These are phyloP conservation scores for Ispidina picta DNA, from an alignment of 2,797 vertebrate species.

Conservation along the genomic window DNA sequence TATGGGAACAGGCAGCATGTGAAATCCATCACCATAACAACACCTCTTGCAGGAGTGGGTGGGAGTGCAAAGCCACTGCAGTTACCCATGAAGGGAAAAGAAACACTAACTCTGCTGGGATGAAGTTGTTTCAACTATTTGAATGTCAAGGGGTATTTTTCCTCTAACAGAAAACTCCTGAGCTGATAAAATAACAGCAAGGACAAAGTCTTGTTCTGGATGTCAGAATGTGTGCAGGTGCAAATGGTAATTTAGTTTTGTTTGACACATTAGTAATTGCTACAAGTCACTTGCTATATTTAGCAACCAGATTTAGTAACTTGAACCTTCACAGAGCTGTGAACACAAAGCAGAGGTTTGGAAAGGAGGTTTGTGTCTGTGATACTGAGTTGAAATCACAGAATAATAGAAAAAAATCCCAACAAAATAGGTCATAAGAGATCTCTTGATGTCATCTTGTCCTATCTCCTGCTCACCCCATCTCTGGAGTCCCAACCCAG, in stretches of 20 bases:
- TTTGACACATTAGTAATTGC: not conserved
- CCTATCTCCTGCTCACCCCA: not conserved
- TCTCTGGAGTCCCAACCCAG: not conserved
- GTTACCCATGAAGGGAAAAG: not conserved
- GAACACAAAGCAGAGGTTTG: not conserved
- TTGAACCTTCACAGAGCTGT: not conserved
- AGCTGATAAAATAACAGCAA: not conserved
- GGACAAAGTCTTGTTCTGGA: not conserved
- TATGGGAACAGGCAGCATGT: not conserved
- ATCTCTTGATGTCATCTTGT: not conserved
- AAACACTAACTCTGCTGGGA: not conserved
- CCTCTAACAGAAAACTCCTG: not conserved
- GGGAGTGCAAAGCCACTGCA: conserved; percentile 14
- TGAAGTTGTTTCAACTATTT: not conserved
- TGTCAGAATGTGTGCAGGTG: not conserved
- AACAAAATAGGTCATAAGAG: not conserved
- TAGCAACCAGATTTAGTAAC: not conserved
- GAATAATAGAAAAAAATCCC: not conserved
- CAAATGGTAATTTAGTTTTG: not conserved
- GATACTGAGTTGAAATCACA: not conserved
- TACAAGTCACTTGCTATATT: not conserved
- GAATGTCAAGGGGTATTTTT: conserved; percentile 8
- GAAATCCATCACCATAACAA: conserved; percentile 38
- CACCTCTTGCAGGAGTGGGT: not conserved
- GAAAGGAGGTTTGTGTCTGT: not conserved